These are phyloP conservation scores for Paracanthobrama guichenoti DNA, from an alignment of 2,113 vertebrate genomes.

Conservation along the genomic window DNA sequence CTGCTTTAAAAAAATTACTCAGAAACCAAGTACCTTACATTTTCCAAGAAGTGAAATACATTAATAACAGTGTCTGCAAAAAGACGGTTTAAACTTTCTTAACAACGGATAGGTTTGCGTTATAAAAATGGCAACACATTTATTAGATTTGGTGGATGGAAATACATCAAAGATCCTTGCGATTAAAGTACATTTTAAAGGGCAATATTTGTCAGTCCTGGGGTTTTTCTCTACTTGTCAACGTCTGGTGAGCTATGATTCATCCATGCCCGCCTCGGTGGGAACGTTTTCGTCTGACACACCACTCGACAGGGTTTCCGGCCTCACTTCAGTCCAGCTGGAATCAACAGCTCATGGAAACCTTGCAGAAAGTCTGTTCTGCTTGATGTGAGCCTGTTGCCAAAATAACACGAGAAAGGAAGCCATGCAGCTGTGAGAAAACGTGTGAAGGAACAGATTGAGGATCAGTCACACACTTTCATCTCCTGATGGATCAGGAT, in stretches of 20 bases:
- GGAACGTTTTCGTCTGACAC: slow-evolving; percentile 28
- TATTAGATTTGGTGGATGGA: slow-evolving; percentile 15
- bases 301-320: slow-evolving; percentile 27
- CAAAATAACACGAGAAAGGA: slow-evolving; percentile 38
- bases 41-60: not conserved
- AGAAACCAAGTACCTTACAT: not conserved
- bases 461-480: slow-evolving; percentile 15
- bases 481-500: slow-evolving; percentile 28
- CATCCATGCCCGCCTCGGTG: not conserved
- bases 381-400: slow-evolving; percentile 10
- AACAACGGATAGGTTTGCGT: not conserved
- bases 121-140: slow-evolving; percentile 9
- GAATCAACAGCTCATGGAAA: slow-evolving; percentile 39
- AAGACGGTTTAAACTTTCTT: not conserved
- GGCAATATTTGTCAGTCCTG: not conserved
- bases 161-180: slow-evolving; percentile 10
- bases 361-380: slow-evolving; percentile 24
- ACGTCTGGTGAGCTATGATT: slow-evolving; percentile 18
- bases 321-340: slow-evolving; percentile 31
- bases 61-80: slow-evolving; percentile 6
- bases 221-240: slow-evolving; percentile 21
- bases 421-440: slow-evolving; percentile 25
- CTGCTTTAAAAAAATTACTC: not conserved
- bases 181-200: slow-evolving; percentile 3
- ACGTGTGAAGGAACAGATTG: slow-evolving; percentile 23